Conservation (phyloP, 1,140 invertebrate genomes). For the Orius insidiosus region DNA sequence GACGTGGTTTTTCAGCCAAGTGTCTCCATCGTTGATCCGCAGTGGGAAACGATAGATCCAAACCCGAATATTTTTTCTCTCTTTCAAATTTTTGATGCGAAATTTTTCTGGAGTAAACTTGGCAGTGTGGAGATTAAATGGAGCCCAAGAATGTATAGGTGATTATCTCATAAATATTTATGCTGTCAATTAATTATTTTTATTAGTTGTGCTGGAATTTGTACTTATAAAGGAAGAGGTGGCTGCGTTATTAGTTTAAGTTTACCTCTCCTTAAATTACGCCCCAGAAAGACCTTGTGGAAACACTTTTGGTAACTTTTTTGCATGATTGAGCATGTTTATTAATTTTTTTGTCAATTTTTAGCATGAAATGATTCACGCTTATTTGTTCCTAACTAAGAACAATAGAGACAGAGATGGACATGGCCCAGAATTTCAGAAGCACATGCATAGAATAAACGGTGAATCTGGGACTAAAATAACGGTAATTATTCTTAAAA, state of each 20-base stretch:
- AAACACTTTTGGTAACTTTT: constrained; percentile 67
- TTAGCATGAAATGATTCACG: no score
- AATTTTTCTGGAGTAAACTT: constrained; percentile 69
- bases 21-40: no score
- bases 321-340: constrained; percentile 8
- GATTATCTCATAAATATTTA: no score
- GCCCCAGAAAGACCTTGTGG: constrained; percentile 80
- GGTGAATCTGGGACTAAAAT: constrained; percentile 69
- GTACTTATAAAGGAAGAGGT: constrained; percentile 54
- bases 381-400: no score
- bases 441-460: constrained; percentile 91
- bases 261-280: constrained; percentile 72
- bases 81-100: no score
- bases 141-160: constrained; percentile 89
- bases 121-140: constrained; percentile 71
- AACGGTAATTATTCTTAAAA: constrained; percentile 41
- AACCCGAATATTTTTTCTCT: no score
- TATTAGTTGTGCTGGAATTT: constrained; percentile 60
- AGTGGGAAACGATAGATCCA: no score
- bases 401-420: no score
- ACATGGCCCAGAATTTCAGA: constrained; percentile 87
- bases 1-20: no score
- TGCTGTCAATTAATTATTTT: constrained; percentile 15
- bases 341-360: constrained; percentile 31
- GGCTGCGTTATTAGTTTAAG: no score